These are phyloP conservation scores for Bombus breviceps DNA, from an alignment of 1,140 invertebrate species.

Conservation along the genomic window DNA sequence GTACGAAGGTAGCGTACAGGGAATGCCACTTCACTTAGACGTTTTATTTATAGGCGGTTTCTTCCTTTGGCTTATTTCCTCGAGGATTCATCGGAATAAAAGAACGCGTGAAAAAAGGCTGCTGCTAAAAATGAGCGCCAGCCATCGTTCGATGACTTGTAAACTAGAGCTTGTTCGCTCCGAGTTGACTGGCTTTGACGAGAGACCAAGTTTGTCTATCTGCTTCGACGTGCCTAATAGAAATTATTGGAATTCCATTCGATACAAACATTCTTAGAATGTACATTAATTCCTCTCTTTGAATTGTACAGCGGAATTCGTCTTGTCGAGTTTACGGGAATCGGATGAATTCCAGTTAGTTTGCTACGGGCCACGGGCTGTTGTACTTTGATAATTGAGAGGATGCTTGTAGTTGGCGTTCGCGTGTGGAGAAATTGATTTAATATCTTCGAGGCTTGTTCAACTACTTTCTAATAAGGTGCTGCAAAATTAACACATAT, in stretches of 20 bases:
- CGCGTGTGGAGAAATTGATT: neutral
- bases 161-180: neutral
- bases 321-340: neutral
- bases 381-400: slow-evolving; percentile 1
- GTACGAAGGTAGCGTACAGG: slow-evolving; percentile 14
- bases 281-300: neutral
- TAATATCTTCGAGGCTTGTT: too few species aligned
- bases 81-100: slow-evolving; percentile 13
- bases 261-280: neutral
- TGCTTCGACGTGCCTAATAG: too few species aligned
- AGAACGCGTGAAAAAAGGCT: neutral
- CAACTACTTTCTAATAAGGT: neutral
- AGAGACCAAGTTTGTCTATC: neutral
- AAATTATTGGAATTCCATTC: neutral
- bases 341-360: neutral
- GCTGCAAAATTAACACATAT: neutral
- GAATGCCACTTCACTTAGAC: slow-evolving; percentile 27
- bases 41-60: slow-evolving; percentile 37
- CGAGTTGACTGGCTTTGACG: too few species aligned
- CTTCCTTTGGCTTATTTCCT: slow-evolving; percentile 14
- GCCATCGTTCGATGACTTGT: neutral
- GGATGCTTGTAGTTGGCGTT: neutral
- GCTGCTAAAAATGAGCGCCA: neutral
- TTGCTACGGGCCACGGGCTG: neutral
- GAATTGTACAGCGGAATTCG: neutral